Conservation (phyloP, 2,888 invertebrate species). For the Oligia fasciuncula region DNA sequence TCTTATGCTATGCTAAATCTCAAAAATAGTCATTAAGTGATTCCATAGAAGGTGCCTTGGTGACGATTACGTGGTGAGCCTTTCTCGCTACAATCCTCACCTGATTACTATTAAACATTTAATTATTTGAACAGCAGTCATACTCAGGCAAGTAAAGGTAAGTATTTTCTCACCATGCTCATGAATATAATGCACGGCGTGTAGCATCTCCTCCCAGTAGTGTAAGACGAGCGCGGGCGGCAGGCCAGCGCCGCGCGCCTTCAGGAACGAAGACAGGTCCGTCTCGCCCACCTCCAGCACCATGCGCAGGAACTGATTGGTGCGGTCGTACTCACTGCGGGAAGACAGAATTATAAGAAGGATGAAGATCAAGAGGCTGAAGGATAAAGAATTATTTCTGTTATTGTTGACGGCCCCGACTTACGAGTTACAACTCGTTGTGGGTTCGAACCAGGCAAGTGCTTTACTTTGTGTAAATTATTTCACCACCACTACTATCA, state of each 20-base stretch:
- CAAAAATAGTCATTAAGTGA: no score
- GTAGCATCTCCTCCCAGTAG: constrained; percentile 98
- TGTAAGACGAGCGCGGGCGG: constrained; percentile 94
- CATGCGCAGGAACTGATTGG: constrained; percentile 93
- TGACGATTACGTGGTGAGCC: no score
- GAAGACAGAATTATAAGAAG: background rate
- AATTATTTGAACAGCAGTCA: background rate
- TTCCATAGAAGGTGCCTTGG: no score
- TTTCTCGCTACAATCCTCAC: no score
- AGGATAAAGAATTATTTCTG: background rate
- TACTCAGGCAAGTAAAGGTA: background rate
- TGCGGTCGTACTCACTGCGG: constrained; percentile 92
- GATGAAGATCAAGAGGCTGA: background rate
- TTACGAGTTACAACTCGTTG: no score
- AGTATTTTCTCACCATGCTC: constrained; percentile 91
- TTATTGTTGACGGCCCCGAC: background rate
- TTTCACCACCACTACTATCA: no score
- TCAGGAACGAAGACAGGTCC: constrained; percentile 95
- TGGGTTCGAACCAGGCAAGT: no score
- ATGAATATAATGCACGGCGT: constrained; percentile 97
- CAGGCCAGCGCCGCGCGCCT: constrained; percentile 90
- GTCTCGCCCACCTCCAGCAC: constrained; percentile 98
- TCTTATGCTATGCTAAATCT: no score
- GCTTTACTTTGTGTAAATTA: no score
- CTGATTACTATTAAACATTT: no score